phyloP scores from a whole-genome alignment of 2,888 invertebrate genomes.

The Eupithecia dodoneata region DNA sequence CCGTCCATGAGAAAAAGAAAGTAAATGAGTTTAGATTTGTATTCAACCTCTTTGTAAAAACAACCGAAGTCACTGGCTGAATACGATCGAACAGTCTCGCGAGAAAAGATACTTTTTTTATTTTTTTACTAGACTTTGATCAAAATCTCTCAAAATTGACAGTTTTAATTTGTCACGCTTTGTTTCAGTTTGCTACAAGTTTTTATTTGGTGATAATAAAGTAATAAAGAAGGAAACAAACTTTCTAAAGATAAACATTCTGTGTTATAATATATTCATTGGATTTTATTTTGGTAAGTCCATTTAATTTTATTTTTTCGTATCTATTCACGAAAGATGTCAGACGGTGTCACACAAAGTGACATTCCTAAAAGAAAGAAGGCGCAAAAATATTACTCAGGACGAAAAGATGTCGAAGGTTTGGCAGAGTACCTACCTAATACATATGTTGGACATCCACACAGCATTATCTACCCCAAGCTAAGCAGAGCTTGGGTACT shows the following conservation, averaged over 20 bases:
- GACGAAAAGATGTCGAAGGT: not conserved
- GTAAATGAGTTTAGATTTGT: not conserved
- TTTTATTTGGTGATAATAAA: constrained; percentile 49
- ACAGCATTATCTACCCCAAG: no score
- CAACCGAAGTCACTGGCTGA: constrained; percentile 6
- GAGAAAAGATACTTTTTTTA: constrained; percentile 17
- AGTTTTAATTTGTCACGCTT: constrained; percentile 58
- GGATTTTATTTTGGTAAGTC: constrained; percentile 38
- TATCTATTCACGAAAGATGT: not conserved
- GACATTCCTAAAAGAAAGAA: not conserved
- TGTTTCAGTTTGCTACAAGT: constrained; percentile 56
- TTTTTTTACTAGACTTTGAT: constrained; percentile 38
- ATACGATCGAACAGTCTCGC: constrained; percentile 21
- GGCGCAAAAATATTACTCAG: not conserved
- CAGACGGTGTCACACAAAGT: not conserved
- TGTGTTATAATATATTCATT: constrained; percentile 14
- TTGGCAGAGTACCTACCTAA: not conserved
- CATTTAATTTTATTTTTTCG: not conserved
- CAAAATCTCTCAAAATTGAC: constrained; percentile 63
- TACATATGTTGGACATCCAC: no score
- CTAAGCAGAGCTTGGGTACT: no score
- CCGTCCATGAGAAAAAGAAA: not conserved
- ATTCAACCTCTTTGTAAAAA: constrained; percentile 11
- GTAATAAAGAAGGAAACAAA: constrained; percentile 15
- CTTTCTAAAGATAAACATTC: constrained; percentile 5